phyloP scores from a whole-genome alignment of 2,797 vertebrate genomes.

The Rhynchotus rufescens region DNA sequence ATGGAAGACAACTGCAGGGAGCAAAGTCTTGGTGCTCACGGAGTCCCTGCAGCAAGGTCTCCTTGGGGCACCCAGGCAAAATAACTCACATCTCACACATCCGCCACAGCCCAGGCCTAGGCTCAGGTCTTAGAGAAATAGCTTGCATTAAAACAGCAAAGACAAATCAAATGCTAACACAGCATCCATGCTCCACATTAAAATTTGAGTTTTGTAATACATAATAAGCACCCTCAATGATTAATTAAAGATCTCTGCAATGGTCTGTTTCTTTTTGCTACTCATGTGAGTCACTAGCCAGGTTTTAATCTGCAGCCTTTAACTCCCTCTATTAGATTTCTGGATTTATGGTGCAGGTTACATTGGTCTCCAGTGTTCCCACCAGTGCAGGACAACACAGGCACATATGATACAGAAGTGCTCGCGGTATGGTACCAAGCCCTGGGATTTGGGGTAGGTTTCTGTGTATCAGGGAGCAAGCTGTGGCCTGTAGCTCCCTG shows the following conservation, averaged over 20 bases:
- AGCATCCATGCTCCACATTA: not conserved
- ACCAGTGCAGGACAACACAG: not conserved
- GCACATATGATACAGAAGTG: too few species aligned
- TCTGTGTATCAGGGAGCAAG: fast-evolving
- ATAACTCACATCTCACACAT: not conserved
- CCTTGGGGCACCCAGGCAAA: not conserved
- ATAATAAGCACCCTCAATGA: not conserved
- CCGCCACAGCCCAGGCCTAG: fast-evolving
- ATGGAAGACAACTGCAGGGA: not conserved
- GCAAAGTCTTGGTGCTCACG: not conserved
- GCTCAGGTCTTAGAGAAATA: not conserved
- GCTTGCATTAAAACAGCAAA: not conserved
- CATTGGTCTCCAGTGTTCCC: not conserved
- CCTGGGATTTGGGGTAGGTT: not conserved
- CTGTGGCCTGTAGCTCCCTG: not conserved
- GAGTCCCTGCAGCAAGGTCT: not conserved
- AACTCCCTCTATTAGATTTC: not conserved
- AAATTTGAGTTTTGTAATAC: not conserved
- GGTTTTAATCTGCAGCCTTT: not conserved
- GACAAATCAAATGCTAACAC: not conserved
- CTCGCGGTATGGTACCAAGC: not conserved
- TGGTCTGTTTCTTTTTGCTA: not conserved
- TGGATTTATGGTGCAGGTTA: not conserved
- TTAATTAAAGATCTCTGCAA: not conserved
- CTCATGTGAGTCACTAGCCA: not conserved